Percentiles rank a stretch among this genome's conserved stretches.
phyloP scores from a whole-genome alignment of 2,888 invertebrate species.

The Glaucopsyche alexis region DNA sequence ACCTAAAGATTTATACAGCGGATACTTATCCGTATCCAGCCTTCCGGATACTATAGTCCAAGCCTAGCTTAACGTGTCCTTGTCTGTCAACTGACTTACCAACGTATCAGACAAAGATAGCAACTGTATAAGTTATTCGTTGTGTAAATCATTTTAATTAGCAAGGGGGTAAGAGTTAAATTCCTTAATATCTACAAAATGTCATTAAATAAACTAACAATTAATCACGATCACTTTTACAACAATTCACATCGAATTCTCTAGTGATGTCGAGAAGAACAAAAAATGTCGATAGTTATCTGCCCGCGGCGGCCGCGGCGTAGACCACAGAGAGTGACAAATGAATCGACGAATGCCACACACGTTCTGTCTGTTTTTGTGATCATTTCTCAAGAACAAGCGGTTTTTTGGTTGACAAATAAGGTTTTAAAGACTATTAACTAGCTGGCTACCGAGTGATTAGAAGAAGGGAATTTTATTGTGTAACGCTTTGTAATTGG shows the following conservation, averaged over 20 bases:
- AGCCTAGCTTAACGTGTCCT: too few species aligned
- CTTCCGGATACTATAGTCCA: too few species aligned
- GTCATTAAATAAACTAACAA: slow-evolving; percentile 1
- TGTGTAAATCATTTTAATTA: too few species aligned
- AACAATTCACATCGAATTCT: slow-evolving; percentile 17
- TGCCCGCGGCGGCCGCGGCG: not conserved
- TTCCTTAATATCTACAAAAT: too few species aligned
- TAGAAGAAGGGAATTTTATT: not conserved
- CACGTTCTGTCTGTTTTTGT: slow-evolving; percentile 5
- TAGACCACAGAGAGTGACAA: slow-evolving; percentile 13
- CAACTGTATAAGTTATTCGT: too few species aligned
- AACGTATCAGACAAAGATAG: too few species aligned
- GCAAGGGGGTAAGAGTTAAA: too few species aligned
- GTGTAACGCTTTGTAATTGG: slow-evolving; percentile 7
- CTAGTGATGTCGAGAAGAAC: slow-evolving; percentile 3
- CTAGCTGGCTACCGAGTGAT: slow-evolving; percentile 1
- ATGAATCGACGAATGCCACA: slow-evolving; percentile 23
- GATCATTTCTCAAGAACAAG: slow-evolving; percentile 22
- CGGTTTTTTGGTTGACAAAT: slow-evolving; percentile 10
- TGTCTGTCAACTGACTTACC: too few species aligned
- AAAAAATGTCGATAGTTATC: slow-evolving; percentile 22
- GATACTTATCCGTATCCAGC: too few species aligned
- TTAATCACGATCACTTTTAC: not conserved
- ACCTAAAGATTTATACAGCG: too few species aligned
- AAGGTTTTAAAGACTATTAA: slow-evolving; percentile 1